A percentile compares a stretch with the other conserved stretches of the same genome.
These are phyloP conservation scores for Chelidonichthys spinosus DNA, from an alignment of 2,797 vertebrate genomes.

Conservation along the genomic window DNA sequence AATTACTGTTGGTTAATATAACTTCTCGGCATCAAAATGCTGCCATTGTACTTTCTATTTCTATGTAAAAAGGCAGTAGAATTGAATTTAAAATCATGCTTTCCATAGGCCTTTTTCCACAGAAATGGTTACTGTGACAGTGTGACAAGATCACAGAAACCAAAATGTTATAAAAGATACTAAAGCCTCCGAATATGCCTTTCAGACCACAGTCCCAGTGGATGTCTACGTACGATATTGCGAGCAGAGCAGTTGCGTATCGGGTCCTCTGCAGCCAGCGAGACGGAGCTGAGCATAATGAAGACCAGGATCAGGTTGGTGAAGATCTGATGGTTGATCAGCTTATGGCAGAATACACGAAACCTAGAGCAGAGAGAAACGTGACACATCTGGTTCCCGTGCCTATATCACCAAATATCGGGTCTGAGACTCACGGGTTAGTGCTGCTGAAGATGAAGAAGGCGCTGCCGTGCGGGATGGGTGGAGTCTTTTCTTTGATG, in stretches of 20 bases:
- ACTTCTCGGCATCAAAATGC: no score
- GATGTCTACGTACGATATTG: conserved; percentile 89
- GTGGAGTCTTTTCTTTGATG: conserved; percentile 94
- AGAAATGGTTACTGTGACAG: background rate
- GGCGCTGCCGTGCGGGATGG: conserved; percentile 94
- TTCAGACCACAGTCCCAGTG: background rate
- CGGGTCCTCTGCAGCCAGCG: conserved; percentile 96
- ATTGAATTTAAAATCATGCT: background rate
- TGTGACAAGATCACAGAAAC: background rate
- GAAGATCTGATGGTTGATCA: conserved; percentile 98
- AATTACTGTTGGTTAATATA: background rate
- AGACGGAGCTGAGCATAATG: conserved; percentile 99
- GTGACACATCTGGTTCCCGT: background rate
- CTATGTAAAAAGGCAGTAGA: background rate
- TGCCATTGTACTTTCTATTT: background rate
- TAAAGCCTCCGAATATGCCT: background rate
- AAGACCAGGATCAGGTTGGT: conserved; percentile 99
- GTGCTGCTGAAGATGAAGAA: conserved; percentile 99
- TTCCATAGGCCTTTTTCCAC: background rate
- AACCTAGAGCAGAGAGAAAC: conserved; percentile 80
- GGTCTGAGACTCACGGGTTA: conserved; percentile 88
- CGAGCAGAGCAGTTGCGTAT: conserved; percentile 95
- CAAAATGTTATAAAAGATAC: no score
- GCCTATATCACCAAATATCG: background rate
- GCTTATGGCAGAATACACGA: conserved; percentile 93